phyloP scores from a whole-genome alignment of 2,113 vertebrate species.

The Lonchura striata region DNA sequence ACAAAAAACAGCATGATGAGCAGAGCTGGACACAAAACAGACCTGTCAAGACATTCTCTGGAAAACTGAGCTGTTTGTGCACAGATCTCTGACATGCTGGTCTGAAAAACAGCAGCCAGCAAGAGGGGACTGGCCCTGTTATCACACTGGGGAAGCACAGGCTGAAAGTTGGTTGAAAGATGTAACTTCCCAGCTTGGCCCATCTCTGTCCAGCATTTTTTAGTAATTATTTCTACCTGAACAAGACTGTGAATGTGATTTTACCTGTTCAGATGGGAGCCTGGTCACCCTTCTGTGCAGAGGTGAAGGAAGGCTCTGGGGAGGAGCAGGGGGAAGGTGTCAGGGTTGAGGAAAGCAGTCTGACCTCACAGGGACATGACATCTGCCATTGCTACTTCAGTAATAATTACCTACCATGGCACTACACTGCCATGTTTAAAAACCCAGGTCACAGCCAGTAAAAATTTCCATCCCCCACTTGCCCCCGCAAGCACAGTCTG shows the following conservation, averaged over 20 bases:
- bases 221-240: neutral
- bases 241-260: neutral
- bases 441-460: neutral
- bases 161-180: neutral
- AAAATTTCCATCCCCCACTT: neutral
- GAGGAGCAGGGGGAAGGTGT: neutral
- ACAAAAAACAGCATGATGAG: accelerated
- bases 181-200: neutral
- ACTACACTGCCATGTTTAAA: neutral
- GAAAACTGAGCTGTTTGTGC: neutral
- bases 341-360: neutral
- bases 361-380: neutral
- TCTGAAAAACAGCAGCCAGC: neutral
- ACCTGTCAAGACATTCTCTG: neutral
- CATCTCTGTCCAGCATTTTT: neutral
- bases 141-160: neutral
- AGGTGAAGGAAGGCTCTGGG: neutral
- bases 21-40: neutral
- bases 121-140: accelerated
- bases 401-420: neutral
- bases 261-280: neutral
- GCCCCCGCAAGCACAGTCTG: neutral
- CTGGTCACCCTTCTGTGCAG: neutral
- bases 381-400: neutral
- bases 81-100: neutral